A percentile compares a stretch with the other conserved stretches of the same genome.
phyloP scores from a whole-genome alignment of 53 echinoderm and acorn worm species.

The Temnopleurus reevesii region DNA sequence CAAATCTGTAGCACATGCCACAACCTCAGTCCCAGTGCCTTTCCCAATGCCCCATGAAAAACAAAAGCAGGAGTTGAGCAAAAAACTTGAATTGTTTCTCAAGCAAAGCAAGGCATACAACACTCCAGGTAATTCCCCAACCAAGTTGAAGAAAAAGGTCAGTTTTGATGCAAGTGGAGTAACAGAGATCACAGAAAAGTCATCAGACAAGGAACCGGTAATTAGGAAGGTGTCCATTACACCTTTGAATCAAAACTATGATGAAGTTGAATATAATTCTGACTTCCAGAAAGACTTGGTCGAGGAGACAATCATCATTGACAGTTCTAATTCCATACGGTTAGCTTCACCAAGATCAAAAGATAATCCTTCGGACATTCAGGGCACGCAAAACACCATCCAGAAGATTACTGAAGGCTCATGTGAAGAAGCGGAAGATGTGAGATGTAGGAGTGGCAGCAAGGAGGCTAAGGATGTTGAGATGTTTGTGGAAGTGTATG shows the following conservation, averaged over 20 bases:
- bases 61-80: slow-evolving; percentile 43
- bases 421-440: not conserved
- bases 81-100: slow-evolving; percentile 40
- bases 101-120: slow-evolving; percentile 50
- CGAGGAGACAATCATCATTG: slow-evolving; percentile 48
- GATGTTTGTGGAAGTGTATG: slow-evolving; percentile 1
- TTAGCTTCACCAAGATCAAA: slow-evolving; percentile 29
- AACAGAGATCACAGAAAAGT: not conserved
- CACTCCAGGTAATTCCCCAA: slow-evolving; percentile 42
- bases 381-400: not conserved
- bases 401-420: not conserved
- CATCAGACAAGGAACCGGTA: not conserved
- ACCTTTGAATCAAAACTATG: slow-evolving; percentile 35
- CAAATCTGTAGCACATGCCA: not conserved
- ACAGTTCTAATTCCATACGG: slow-evolving; percentile 40
- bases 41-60: slow-evolving; percentile 51
- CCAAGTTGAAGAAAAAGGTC: slow-evolving; percentile 49
- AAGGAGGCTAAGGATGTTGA: not conserved
- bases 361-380: not conserved
- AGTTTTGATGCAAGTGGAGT: slow-evolving; percentile 32
- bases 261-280: slow-evolving; percentile 45
- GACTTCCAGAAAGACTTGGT: slow-evolving; percentile 11
- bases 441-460: not conserved
- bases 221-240: slow-evolving; percentile 50
- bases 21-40: not conserved